Evolutionary conservation across 2,113 vertebrate species (phyloP), one percentile per base, ranked within the genome.

Genomic region (Ctenodactylus gundi): DNA sequence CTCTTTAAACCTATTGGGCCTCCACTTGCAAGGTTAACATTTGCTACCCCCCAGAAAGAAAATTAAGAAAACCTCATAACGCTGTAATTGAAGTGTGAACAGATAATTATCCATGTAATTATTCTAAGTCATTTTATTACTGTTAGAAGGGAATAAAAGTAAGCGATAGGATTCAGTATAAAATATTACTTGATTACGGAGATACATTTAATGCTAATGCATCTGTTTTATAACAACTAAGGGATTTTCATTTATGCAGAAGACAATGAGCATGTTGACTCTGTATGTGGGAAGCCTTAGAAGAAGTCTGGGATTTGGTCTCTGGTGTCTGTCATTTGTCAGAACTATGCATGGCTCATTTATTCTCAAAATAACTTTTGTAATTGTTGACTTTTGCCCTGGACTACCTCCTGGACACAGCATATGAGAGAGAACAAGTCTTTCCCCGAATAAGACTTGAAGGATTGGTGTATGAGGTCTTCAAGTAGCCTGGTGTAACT

Each of bases 31-130:
- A 95, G 39, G 7, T 49, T 70, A 76, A 93, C 49, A 94, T 39
- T 96, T 82, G 94, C 82, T 82, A 88, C 25, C 4, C 84, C 41
- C 34, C 17, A 0, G 51, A 31, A 95, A 94, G 53, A 60, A 65
- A 94, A 78, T 97, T 95, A 95, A 91, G 58, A 57, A 93, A 29
- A 92, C 27, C 4, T 82, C 68, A 89, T 62, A 96, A 81, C 65
- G 29, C 55, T 85, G 21, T 94, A 96, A 97, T 96, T 97, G 93
- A 97, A 97, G 93, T 75, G 1, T 77, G 97, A 97, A 88, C 87
- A 97, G 91, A 36, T 96, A 95, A 96, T 82, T 97, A 73, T 41
- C 93, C 68, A 53, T 44, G 9, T 96, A 97, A 93, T 86, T 96
- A 96, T 96, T 85, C 1, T 1, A 13, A 96, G 81, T 65, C 81